Evolutionary conservation across 2,113 vertebrate genomes (phyloP).

Genomic region (Corythornis cristatus): DNA sequence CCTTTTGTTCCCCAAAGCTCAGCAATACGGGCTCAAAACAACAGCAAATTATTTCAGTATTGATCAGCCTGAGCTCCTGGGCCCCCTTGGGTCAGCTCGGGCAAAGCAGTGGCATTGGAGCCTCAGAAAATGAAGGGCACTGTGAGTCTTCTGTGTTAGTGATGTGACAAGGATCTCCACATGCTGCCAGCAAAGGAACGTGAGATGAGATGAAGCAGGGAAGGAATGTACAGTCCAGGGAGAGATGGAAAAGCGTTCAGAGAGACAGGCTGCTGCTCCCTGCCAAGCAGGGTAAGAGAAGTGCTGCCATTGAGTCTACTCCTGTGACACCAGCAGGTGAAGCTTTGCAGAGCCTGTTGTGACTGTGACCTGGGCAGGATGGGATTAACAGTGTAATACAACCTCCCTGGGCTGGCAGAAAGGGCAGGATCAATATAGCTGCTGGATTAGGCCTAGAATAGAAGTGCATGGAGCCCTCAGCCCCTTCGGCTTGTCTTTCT

Average conservation of each 20-base stretch:
- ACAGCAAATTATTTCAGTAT: background rate
- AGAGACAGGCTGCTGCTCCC: slow-evolving; percentile 12
- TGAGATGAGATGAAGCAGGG: slow-evolving; percentile 13
- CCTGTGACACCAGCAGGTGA: slow-evolving; percentile 62
- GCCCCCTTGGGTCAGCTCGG: background rate
- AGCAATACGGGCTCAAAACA: background rate
- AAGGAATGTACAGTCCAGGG: slow-evolving; percentile 47
- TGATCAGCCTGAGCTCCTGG: background rate
- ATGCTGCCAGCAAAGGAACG: slow-evolving; percentile 44
- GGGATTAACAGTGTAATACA: slow-evolving; percentile 59
- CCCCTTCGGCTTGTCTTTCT: slow-evolving; percentile 17
- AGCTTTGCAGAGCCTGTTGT: slow-evolving; percentile 23
- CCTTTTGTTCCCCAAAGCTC: background rate
- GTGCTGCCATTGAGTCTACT: slow-evolving; percentile 9
- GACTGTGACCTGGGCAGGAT: slow-evolving; percentile 60
- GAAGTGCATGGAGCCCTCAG: slow-evolving; percentile 19
- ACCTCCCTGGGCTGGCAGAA: slow-evolving; percentile 40
- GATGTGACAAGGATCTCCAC: background rate
- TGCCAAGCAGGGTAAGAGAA: slow-evolving; percentile 31
- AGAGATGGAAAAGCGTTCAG: slow-evolving; percentile 36
- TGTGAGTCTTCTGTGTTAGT: background rate
- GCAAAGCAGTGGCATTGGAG: background rate
- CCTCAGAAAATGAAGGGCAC: background rate
- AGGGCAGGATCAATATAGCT: slow-evolving; percentile 53
- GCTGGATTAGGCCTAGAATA: slow-evolving; percentile 55